These are phyloP conservation scores for Zosterops lateralis DNA, from an alignment of 2,113 vertebrate genomes.

Conservation along the genomic window DNA sequence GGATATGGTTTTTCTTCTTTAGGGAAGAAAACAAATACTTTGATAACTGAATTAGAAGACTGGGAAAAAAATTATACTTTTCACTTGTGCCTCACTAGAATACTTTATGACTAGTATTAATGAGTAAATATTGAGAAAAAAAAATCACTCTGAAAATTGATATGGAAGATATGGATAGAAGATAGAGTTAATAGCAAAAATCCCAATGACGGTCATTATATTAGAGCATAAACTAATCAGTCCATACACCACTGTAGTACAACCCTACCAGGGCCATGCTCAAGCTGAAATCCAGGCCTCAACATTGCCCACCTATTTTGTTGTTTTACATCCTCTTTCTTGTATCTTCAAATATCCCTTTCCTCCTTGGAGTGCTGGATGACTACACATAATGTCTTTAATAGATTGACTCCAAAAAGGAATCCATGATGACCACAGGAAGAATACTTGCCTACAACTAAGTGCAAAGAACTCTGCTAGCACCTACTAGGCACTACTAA, in stretches of 20 bases:
- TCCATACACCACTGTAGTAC: background rate
- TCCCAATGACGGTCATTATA: background rate
- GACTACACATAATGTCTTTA: background rate
- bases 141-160: background rate
- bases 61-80: background rate
- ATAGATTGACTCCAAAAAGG: background rate
- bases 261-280: background rate
- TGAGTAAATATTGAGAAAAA: background rate
- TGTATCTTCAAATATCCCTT: background rate
- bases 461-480: background rate
- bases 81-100: background rate
- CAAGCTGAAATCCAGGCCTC: background rate
- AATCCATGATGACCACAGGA: background rate
- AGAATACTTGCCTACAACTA: background rate
- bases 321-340: background rate
- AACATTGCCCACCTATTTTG: background rate
- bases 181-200: background rate
- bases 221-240: background rate
- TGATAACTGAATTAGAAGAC: background rate
- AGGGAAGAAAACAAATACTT: background rate
- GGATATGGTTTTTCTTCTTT: background rate
- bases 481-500: background rate
- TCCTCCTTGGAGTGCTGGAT: background rate
- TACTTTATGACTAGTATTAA: background rate
- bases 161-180: background rate